These are phyloP conservation scores for Hyposoter didymator DNA, from an alignment of 2,888 invertebrate species.

Conservation along the genomic window DNA sequence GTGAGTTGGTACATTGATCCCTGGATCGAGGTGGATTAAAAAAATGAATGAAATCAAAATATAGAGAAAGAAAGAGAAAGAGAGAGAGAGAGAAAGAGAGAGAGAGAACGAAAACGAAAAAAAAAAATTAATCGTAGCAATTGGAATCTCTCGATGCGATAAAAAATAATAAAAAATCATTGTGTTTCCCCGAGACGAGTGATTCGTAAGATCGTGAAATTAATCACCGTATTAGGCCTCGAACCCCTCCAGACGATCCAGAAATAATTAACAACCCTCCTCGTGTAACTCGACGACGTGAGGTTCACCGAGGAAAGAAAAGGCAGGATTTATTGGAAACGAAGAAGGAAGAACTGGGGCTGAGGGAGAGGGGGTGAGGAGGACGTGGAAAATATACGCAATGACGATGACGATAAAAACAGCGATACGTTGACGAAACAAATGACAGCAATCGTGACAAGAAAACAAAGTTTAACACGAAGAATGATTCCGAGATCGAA, in stretches of 20 bases:
- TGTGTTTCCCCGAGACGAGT: constrained; percentile 3
- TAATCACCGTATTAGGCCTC: constrained; percentile 33
- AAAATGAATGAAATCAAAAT: not conserved
- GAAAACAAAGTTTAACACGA: constrained; percentile 51
- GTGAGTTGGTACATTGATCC: constrained; percentile 44
- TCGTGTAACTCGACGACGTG: constrained; percentile 49
- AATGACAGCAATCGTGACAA: constrained; percentile 70
- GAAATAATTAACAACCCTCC: constrained; percentile 52
- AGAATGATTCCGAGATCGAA: constrained; percentile 74
- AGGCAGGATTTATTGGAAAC: constrained; percentile 11
- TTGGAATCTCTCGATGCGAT: constrained; percentile 26
- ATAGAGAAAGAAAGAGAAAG: not conserved
- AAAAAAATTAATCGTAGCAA: constrained; percentile 26
- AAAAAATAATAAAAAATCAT: constrained; percentile 27
- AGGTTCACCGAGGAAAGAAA: constrained; percentile 39
- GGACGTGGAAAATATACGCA: constrained; percentile 36
- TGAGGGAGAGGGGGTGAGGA: not conserved
- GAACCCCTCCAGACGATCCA: constrained; percentile 46
- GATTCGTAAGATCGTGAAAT: constrained; percentile 40
- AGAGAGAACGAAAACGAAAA: not conserved
- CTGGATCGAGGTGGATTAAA: constrained; percentile 45
- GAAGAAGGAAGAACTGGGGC: not conserved
- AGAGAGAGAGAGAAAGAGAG: not conserved
- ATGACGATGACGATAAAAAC: constrained; percentile 58
- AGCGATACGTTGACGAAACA: constrained; percentile 73